Evolutionary conservation across 2,113 vertebrate species (phyloP).

Genomic region (Phylloscopus trochiloides): DNA sequence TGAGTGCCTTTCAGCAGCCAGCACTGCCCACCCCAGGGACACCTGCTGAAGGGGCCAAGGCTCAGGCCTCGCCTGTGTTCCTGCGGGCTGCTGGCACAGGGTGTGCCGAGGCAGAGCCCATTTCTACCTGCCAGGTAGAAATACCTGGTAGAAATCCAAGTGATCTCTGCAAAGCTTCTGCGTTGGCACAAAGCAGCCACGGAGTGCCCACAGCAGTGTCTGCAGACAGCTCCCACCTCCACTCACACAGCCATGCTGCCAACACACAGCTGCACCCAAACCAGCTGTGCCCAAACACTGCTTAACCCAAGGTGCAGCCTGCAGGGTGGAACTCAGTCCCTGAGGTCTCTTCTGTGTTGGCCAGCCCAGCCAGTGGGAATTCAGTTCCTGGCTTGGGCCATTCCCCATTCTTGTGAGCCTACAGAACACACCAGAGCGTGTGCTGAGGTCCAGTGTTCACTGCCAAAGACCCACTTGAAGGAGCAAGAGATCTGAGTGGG

Average conservation of each 20-base stretch:
- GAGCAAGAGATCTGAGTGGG: background rate
- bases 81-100: background rate
- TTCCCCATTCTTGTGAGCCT: background rate
- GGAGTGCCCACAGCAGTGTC: background rate
- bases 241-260: background rate
- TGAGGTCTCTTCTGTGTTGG: background rate
- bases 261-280: background rate
- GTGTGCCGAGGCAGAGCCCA: accelerated
- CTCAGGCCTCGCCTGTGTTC: accelerated
- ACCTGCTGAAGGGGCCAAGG: background rate
- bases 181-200: background rate
- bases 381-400: background rate
- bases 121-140: background rate
- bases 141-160: background rate
- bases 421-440: accelerated
- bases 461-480: background rate
- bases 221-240: background rate
- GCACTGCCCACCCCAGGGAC: background rate
- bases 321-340: accelerated
- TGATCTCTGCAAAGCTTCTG: background rate
- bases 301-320: background rate
- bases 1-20: background rate
- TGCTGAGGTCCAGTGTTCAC: accelerated
- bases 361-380: background rate
- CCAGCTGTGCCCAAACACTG: background rate